Evolutionary conservation across 2,888 invertebrate species (phyloP), one percentile per base, ranked within the genome.

Genomic region (Antitype chi): DNA sequence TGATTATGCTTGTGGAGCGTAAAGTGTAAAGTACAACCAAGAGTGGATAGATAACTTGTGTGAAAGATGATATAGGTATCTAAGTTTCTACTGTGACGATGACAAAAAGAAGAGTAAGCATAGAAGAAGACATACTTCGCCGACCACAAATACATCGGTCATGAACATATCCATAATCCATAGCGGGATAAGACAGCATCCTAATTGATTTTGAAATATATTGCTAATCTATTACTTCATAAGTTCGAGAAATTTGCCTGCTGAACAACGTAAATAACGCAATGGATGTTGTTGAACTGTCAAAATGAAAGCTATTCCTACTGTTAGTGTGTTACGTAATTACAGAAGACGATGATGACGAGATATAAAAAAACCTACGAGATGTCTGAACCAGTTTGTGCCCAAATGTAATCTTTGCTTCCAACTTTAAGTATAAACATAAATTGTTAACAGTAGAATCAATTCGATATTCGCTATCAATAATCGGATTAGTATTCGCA

Each of bases 401-500:
- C 15, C 47, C 17, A 28, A 20, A 47, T 49, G n/a, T 25, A 5
- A 1, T 32, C n/a, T 32, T n/a, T 28, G 62, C 55, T 25, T 23
- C 28, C 20, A 17, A 62, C 53, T 57, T 49, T 20, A 49, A 28
- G 49, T 38, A 2, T 38, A 55, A 25, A 70, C n/a, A 59, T 25
- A 20, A 62, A 76, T 59, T 60, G 60, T 76, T 62, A 53, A 53
- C 68, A 59, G 20, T 28, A 9, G 32, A 76, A 73, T 70, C 62
- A 73, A 80, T 84, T 62, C 62, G 38, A 75, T 63, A 80, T 70
- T 32, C 59, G 20, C 59, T 68, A 63, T 68, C 59, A 73, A 81
- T 73, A 80, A 81, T 52, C n/a, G 73, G 67, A 68, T 74, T 81
- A 69, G n/a, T 76, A 85, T 70, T 49, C 70, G 68, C 57, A 85